Base-by-base conservation (phyloP, 2,797 vertebrate species). In the Helarctos malayanus region DNA sequence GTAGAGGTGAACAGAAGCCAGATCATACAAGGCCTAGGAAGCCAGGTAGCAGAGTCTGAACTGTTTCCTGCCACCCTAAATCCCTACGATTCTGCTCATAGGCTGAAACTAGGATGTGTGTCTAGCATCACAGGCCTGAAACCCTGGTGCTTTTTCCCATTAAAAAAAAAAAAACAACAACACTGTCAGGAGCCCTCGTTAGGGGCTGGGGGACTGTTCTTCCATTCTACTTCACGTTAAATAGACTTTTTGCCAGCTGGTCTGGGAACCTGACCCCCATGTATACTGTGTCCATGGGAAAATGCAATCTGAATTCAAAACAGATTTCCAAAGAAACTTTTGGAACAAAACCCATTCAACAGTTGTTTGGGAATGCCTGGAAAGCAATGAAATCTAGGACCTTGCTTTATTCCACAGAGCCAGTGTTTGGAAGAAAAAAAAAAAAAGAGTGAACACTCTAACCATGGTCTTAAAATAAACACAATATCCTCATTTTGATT, bases 261-360 rank as follows among this genome's bases (percentile, higher is more conserved):
- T 94, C 89, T 96, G 95, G 75, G 86, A 98, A 97, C 57, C 69
- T 91, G 88, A 96, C 78, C 84, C 89, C 80, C 82, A 93, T 91
- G 89, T 94, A 95, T 96, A 95, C 78, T 73, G 63, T 93, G 59
- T 95, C 83, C 94, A 75, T 35, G 52, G 91, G 75, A 97, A 97
- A 97, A 85, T 91, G 86, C 89, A 89, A 96, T 95, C 75, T 96
- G 92, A 97, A 97, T 97, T 97, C 89, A 96, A 98, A 97, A 96
- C 14, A 97, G 91, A 96, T 27, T 97, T 96, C 86, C 82, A 95
- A 95, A 97, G 63, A 96, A 91, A 91, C 54, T 32, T 97, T 80
- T 91, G 57, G 80, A 91, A 93, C 35, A 95, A 96, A 98, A 97
- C 21, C 76, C 82, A 86, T 83, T 95, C 91, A 94, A 68, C 18